Evolutionary conservation across 2,888 invertebrate genomes (phyloP), one percentile per base, ranked within the genome.

Genomic region (Caenorhabditis sp.): DNA sequence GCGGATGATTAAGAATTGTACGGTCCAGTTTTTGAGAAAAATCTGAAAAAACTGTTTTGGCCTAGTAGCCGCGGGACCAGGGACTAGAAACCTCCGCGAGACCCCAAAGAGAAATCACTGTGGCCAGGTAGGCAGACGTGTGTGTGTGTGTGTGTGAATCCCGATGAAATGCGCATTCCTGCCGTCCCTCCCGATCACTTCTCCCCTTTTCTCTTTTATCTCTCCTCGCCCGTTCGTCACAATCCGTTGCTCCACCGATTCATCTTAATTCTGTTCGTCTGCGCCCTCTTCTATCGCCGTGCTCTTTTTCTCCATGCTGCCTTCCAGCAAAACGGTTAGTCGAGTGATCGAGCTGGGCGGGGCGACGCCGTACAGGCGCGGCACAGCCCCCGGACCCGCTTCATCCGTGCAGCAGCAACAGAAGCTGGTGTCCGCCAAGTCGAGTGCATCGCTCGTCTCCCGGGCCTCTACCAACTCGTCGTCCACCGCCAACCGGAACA

Each of bases 271-370:
- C 63, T 53, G n/a, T 59, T 32, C 45, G 17, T 53, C 41, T 41
- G 22, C 17, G 15, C 50, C n/a, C 48, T 58, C 32, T 24, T 32
- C 20, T 15, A 35, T 50, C 50, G 37, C 32, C 32, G 15, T n/a
- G 7, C 46, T 46, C 45, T 75, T 41, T 50, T 39, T 35, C 15
- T 48, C 37, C 53, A 56, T 72, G 66, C 45, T 41, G 58, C 59
- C n/a, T 70, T 71, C 70, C 56, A 65, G 61, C 61, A 75, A 75
- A 68, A 75, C 68, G 75, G 75, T 75, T 70, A 75, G 75, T 63
- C 75, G 75, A 70, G 68, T 75, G 63, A 75, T 75, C 48, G 75
- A 75, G 35, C 50, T 75, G 75, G 75, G 75, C 70, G 75, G 75
- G 52, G 56, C 63, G 30, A 43, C 62, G 75, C 58, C 74, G 55